Conservation (phyloP, 2,797 vertebrate genomes). For the Rhinichthys osculus region DNA sequence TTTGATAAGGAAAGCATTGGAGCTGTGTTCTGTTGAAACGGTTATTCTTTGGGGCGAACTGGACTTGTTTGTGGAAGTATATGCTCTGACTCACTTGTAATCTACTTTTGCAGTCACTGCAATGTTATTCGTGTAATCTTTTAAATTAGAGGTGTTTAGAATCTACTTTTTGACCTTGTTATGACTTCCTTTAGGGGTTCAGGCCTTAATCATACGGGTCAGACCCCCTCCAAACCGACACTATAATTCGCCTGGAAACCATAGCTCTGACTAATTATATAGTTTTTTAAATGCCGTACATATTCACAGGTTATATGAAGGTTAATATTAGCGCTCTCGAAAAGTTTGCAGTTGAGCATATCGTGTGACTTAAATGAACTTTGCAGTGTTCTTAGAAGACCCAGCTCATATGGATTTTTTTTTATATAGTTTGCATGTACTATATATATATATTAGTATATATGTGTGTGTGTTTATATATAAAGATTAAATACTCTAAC, state of each 20-base stretch:
- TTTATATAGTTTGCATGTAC: neutral
- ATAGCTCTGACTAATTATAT: constrained; percentile 14
- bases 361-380: neutral
- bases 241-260: neutral
- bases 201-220: constrained; percentile 2
- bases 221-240: neutral
- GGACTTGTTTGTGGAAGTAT: neutral
- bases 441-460: too few species aligned
- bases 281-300: constrained; percentile 14
- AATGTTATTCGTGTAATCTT: neutral
- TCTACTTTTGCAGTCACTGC: neutral
- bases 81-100: neutral
- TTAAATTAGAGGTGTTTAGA: neutral
- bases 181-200: neutral
- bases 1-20: neutral
- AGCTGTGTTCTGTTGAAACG: neutral
- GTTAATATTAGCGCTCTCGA: constrained; percentile 17
- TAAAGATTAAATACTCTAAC: too few species aligned
- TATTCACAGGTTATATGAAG: constrained; percentile 13
- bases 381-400: neutral
- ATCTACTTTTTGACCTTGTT: neutral
- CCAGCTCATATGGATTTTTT: neutral
- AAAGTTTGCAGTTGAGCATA: neutral
- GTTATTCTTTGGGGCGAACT: neutral
- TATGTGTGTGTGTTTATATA: too few species aligned